Conservation (phyloP, 2,888 invertebrate genomes). For the Drosophila quinaria region DNA sequence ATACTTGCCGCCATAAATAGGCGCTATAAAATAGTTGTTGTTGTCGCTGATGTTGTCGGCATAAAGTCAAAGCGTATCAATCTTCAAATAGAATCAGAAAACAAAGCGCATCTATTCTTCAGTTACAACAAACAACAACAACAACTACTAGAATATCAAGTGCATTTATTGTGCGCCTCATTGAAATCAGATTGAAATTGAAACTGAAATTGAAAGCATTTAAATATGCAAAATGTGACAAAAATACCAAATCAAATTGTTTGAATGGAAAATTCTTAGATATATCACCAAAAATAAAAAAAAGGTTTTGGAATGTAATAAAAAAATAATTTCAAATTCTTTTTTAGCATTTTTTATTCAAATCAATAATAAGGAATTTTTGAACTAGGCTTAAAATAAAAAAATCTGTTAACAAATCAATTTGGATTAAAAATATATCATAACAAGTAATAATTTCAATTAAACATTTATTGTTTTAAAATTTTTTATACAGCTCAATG, state of each 20-base stretch:
- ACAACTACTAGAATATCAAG: slow-evolving; percentile 28
- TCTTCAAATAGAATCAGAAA: not conserved
- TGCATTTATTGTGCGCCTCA: slow-evolving; percentile 34
- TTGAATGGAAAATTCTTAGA: no score
- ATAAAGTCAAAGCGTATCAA: slow-evolving; percentile 47
- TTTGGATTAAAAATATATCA: no score
- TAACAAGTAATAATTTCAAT: no score
- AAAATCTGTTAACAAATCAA: no score
- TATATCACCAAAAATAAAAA: no score
- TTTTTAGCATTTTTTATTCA: no score
- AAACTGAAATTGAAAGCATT: slow-evolving; percentile 35
- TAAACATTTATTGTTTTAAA: no score
- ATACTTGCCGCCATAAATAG: slow-evolving; percentile 44
- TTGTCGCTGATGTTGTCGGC: slow-evolving; percentile 31
- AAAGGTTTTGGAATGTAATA: no score
- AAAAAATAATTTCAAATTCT: no score
- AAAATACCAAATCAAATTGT: not conserved
- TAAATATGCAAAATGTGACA: slow-evolving; percentile 30
- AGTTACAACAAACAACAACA: slow-evolving; percentile 13
- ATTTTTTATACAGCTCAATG: not conserved
- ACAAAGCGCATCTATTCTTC: slow-evolving; percentile 54
- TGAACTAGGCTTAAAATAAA: no score
- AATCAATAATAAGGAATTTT: no score
- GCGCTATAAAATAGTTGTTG: slow-evolving; percentile 16
- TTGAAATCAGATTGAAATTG: not conserved